Evolutionary conservation across 2,888 invertebrate genomes (phyloP).

Genomic region (Clusia tigrina): DNA sequence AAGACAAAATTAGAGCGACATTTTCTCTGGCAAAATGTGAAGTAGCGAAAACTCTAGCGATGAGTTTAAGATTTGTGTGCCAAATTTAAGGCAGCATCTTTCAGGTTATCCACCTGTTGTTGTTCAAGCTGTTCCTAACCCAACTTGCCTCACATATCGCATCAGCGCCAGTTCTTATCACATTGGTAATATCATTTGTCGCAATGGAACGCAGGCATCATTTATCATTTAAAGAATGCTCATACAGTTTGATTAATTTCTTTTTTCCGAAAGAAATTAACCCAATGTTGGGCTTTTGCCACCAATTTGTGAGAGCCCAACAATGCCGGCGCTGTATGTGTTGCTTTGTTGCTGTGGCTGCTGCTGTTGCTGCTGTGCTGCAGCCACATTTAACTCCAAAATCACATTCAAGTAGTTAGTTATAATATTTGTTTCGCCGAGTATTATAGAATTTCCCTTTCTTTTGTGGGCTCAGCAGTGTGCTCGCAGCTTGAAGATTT

Average conservation of each 20-base stretch:
- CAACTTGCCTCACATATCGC: not conserved
- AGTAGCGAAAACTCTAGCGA: too few species aligned
- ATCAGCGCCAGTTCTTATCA: constrained; percentile 41
- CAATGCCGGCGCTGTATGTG: constrained; percentile 35
- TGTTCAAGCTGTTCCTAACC: constrained; percentile 11
- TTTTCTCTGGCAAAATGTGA: not conserved
- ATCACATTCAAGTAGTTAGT: not conserved
- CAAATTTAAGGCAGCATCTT: not conserved
- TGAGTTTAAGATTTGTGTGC: too few species aligned
- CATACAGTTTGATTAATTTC: constrained; percentile 55
- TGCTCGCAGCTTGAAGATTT: constrained; percentile 55
- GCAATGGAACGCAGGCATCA: constrained; percentile 54
- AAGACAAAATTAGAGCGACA: not conserved
- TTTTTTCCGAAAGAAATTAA: constrained; percentile 63
- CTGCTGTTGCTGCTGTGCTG: constrained; percentile 21
- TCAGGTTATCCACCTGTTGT: constrained; percentile 18
- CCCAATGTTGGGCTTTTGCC: constrained; percentile 51
- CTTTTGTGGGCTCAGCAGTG: constrained; percentile 42
- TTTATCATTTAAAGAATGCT: constrained; percentile 56
- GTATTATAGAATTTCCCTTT: constrained; percentile 17
- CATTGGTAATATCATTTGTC: constrained; percentile 60
- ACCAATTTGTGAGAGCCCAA: constrained; percentile 36
- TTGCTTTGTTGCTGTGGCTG: constrained; percentile 16
- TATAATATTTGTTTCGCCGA: too few species aligned
- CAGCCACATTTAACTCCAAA: not conserved